Base-by-base conservation (phyloP, 2,888 invertebrate genomes). In the Eulithis testata region DNA sequence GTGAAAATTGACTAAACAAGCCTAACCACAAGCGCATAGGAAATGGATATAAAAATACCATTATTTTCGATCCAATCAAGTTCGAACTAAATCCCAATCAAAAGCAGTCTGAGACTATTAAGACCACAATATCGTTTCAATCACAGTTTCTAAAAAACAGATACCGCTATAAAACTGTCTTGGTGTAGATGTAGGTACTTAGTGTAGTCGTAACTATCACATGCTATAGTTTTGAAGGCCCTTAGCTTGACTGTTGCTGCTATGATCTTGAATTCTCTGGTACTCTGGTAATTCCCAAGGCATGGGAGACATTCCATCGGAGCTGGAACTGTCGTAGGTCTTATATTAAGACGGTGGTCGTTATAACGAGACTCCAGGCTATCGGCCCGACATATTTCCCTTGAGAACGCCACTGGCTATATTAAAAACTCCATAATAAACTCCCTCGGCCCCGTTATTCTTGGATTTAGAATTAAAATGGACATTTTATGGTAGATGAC, bases 361-460 rank as follows among this genome's bases (percentile, higher is more conserved):
- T 5, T 40, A 51, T n/a, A 27, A 7, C 12, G 27, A 4, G 1
- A 31, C 9, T 4, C 40, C 9, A 12, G 27, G 43, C 43, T 51
- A 66, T 59, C 49, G 54, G 43, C 40, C 57, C 59, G 63, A 52
- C 55, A 57, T 68, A 73, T 73, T 73, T 73, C 73, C 73, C 73
- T 14, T 0, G 65, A 62, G 73, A 50, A 57, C 14, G 45, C 63
- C 58, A 60, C 54, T 31, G 56, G 63, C 61, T 66, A 69, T 70
- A 73, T 73, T 73, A 73, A 73, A 72, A 73, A 70, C 69, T 67
- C 67, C 60, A 69, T 69, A 65, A 66, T 69, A 69, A 67, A 63
- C 52, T 66, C 63, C 58, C 59, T 21, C 12, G 60, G 57, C 44
- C 21, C 7, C 49, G 55, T 60, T 63, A 55, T 59, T 66, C 61